Percentiles rank a stretch among this genome's conserved stretches.
Evolutionary conservation across 2,888 invertebrate species (phyloP).

Genomic region (Philaethria dido): DNA sequence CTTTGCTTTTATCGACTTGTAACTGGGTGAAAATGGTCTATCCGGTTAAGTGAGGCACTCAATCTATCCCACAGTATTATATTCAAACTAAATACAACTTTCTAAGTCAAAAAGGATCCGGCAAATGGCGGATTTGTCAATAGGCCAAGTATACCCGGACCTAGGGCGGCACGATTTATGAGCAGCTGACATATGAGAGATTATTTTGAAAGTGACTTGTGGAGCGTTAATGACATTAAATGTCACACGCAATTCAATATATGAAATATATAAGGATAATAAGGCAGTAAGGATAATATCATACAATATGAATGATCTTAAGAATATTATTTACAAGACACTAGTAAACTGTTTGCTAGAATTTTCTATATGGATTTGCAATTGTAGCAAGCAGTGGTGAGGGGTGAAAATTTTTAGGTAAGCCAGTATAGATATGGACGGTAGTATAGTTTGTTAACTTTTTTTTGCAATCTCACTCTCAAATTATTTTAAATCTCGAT

Average conservation of each 20-base stretch:
- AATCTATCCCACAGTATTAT: slow-evolving; percentile 21
- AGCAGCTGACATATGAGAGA: slow-evolving; percentile 12
- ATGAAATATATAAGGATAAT: not conserved
- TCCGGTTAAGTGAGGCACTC: slow-evolving; percentile 36
- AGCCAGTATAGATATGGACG: no score
- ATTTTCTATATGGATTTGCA: no score
- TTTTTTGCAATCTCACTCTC: no score
- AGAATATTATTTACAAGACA: no score
- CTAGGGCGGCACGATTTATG: slow-evolving; percentile 18
- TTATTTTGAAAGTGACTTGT: slow-evolving; percentile 18
- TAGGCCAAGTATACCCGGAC: slow-evolving; percentile 39
- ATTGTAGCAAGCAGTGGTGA: no score
- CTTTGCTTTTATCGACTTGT: slow-evolving; percentile 29
- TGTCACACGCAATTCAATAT: slow-evolving; percentile 7
- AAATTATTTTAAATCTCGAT: no score
- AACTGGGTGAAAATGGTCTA: slow-evolving; percentile 40
- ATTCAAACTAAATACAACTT: slow-evolving; percentile 27
- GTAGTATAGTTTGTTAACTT: no score
- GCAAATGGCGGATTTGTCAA: slow-evolving; percentile 29
- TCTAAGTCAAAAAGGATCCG: slow-evolving; percentile 28
- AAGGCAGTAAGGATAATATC: slow-evolving; percentile 3
- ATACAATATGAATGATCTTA: not conserved
- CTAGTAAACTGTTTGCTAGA: no score
- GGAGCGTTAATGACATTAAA: slow-evolving; percentile 11
- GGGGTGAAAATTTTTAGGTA: no score